phyloP scores from a whole-genome alignment of 64 coral and sea anemone species.

The Catalaphyllia jardinei region DNA sequence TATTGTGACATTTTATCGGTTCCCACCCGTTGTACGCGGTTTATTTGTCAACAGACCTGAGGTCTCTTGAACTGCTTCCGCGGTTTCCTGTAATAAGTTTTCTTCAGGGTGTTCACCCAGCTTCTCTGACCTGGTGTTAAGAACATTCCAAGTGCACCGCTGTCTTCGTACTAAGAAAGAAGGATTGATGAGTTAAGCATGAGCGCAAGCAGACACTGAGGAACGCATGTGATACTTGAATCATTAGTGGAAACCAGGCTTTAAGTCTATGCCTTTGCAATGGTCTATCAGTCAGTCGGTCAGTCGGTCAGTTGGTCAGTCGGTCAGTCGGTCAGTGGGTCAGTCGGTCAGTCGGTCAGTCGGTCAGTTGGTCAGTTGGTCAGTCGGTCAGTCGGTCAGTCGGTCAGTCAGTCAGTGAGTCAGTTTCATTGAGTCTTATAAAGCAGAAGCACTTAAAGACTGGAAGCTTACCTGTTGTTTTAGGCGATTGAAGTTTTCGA shows the following conservation, averaged over 20 bases:
- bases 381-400: neutral
- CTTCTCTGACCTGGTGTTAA: constrained; percentile 91
- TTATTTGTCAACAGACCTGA: constrained; percentile 35
- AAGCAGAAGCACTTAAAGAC: neutral
- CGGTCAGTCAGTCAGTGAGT: neutral
- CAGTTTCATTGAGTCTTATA: neutral
- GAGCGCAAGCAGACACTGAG: too few species aligned
- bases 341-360: neutral
- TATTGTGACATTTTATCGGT: neutral
- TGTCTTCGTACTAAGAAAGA: constrained; percentile 89
- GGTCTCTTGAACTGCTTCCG: constrained; percentile 90
- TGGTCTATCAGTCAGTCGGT: neutral
- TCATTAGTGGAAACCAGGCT: too few species aligned
- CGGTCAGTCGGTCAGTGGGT: neutral
- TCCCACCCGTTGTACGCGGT: neutral
- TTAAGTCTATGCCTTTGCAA: neutral
- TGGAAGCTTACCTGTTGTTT: constrained; percentile 86
- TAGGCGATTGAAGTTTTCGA: constrained; percentile 91
- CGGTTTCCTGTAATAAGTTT: constrained; percentile 92
- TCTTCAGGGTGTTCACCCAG: constrained; percentile 97
- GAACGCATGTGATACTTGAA: too few species aligned
- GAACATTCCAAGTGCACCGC: constrained; percentile 88
- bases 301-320: neutral
- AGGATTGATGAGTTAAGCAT: too few species aligned
- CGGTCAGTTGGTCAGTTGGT: neutral